Evolutionary conservation across 2,797 vertebrate species (phyloP).

Genomic region (Oophaga sylvatica): DNA sequence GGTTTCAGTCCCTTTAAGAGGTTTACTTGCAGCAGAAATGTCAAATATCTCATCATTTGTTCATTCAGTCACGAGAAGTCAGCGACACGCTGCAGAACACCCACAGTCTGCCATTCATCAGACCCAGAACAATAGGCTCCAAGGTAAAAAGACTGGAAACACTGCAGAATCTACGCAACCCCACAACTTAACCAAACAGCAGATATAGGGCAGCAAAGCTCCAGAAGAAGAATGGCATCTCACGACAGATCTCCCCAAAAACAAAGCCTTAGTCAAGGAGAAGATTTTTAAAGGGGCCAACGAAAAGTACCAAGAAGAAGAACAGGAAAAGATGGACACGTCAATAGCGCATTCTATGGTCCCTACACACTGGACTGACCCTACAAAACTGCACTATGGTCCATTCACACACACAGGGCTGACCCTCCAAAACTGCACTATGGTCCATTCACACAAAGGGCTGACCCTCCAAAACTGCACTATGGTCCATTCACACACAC

Average conservation of each 20-base stretch:
- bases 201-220: neutral
- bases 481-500: neutral
- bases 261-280: neutral
- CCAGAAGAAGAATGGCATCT: neutral
- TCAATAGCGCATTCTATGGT: neutral
- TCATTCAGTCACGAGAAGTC: neutral
- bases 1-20: neutral
- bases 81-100: neutral
- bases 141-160: neutral
- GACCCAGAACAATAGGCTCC: conserved; percentile 20
- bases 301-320: neutral
- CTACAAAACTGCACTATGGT: neutral
- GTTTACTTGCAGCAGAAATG: neutral
- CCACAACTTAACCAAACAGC: conserved; percentile 9
- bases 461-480: neutral
- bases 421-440: neutral
- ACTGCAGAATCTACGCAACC: neutral
- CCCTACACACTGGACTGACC: neutral
- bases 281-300: neutral
- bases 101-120: neutral
- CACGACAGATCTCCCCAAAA: neutral
- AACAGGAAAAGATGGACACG: neutral
- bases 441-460: neutral
- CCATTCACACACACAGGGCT: neutral
- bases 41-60: neutral